A percentile compares a stretch with the other conserved stretches of the same genome.
Conservation (phyloP, 2,113 vertebrate species). For the Amblyopsis rosae region DNA sequence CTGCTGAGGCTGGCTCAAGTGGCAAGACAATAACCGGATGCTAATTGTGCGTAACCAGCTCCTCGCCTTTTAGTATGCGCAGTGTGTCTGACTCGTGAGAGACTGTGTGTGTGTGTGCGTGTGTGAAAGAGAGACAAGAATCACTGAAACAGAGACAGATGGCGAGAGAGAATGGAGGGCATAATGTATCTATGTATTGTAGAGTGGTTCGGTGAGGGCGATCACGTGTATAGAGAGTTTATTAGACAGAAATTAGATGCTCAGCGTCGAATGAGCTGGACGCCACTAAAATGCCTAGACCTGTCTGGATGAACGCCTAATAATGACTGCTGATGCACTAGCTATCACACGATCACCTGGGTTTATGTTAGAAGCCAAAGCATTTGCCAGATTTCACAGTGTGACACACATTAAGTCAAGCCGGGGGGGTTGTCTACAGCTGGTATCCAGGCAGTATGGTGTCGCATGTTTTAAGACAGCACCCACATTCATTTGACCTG, state of each 20-base stretch:
- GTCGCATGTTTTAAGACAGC: too few relatives aligned
- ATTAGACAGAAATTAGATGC: background rate
- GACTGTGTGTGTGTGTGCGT: slow-evolving; percentile 10
- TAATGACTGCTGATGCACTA: background rate
- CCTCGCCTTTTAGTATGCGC: slow-evolving; percentile 63
- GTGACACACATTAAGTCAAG: too few relatives aligned
- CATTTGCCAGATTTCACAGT: too few relatives aligned
- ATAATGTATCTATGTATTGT: background rate
- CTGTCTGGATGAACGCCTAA: background rate
- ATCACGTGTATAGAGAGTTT: background rate
- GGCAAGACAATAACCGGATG: slow-evolving; percentile 89
- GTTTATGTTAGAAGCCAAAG: too few relatives aligned
- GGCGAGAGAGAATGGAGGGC: background rate
- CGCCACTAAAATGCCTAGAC: too few relatives aligned
- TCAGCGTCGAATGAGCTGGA: too few relatives aligned
- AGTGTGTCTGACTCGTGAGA: slow-evolving; percentile 22
- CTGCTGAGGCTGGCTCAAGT: slow-evolving; percentile 80
- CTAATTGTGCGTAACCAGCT: slow-evolving; percentile 91
- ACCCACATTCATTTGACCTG: too few relatives aligned
- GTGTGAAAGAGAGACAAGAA: background rate
- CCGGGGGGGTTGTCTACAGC: too few relatives aligned
- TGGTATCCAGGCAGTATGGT: too few relatives aligned
- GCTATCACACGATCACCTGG: too few relatives aligned
- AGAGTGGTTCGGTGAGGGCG: background rate
- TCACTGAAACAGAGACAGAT: background rate